These are phyloP conservation scores for Drosophila suzukii DNA, from an alignment of 1,140 invertebrate genomes.

Conservation along the genomic window DNA sequence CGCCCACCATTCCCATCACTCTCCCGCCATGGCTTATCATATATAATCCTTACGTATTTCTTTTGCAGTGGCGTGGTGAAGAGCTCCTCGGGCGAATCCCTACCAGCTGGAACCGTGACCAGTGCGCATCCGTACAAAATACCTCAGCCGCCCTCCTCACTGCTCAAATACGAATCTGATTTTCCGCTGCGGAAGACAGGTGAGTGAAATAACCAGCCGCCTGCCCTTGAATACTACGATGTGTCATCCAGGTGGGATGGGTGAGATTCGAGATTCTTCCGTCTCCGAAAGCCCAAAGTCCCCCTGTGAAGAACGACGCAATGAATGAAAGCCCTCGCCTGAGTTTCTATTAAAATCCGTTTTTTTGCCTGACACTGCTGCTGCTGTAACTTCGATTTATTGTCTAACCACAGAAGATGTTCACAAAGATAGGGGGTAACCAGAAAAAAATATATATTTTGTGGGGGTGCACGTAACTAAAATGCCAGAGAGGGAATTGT, in stretches of 20 bases:
- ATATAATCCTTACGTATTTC: not conserved
- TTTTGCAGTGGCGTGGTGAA: constrained; percentile 86
- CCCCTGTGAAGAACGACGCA: not conserved
- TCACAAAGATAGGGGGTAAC: not conserved
- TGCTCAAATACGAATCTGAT: constrained; percentile 91
- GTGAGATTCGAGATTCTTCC: not conserved
- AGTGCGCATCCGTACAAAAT: constrained; percentile 89
- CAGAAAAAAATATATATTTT: not conserved
- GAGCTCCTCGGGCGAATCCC: constrained; percentile 87
- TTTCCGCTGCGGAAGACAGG: constrained; percentile 98
- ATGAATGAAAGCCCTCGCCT: not conserved
- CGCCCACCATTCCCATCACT: not conserved
- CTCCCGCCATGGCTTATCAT: not conserved
- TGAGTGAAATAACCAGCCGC: constrained; percentile 84
- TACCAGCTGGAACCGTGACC: constrained; percentile 85
- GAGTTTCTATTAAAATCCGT: not conserved
- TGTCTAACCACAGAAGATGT: constrained; percentile 2
- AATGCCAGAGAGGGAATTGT: not conserved
- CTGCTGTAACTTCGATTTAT: constrained; percentile 1
- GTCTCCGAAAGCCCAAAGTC: not conserved
- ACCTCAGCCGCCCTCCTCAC: constrained; percentile 86
- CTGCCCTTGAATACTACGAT: not conserved
- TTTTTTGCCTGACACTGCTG: constrained; percentile 1
- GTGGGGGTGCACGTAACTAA: not conserved
- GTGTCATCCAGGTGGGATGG: constrained; percentile 10